Evolutionary conservation across 2,797 vertebrate species (phyloP).

Genomic region (Darevskia nairensis): DNA sequence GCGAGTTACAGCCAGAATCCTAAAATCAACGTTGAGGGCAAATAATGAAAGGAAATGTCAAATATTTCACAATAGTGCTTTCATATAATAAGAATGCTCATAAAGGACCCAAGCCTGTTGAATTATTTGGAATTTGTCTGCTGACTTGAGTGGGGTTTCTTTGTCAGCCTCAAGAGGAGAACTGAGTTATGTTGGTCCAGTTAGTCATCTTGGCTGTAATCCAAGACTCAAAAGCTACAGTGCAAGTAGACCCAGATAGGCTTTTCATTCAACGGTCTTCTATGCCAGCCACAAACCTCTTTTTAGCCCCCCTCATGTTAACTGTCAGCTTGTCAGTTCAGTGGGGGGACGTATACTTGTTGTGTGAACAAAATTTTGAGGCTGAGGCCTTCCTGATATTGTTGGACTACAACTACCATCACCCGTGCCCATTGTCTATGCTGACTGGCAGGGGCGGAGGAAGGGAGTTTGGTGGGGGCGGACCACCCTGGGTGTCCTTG

Average conservation of each 20-base stretch:
- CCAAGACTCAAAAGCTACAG: conserved; percentile 1
- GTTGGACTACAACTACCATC: not conserved
- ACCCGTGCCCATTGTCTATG: not conserved
- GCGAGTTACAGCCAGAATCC: conserved; percentile 43
- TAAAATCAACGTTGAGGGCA: conserved; percentile 44
- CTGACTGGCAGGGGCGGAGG: no score
- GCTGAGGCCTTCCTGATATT: not conserved
- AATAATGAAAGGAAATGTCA: conserved; percentile 51
- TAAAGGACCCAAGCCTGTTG: conserved; percentile 22
- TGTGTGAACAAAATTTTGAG: not conserved
- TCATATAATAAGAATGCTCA: conserved; percentile 41
- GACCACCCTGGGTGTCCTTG: no score
- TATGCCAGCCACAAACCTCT: not conserved
- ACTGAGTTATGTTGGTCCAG: not conserved
- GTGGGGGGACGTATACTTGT: not conserved
- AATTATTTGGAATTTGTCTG: conserved; percentile 27
- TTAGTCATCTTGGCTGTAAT: conserved; percentile 17
- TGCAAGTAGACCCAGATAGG: not conserved
- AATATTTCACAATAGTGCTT: conserved; percentile 40
- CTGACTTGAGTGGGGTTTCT: conserved; percentile 3
- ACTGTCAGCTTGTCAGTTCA: not conserved
- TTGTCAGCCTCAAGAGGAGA: conserved; percentile 22
- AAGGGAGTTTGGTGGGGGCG: no score
- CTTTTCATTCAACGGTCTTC: not conserved
- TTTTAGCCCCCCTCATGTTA: not conserved